Conservation (phyloP, 1,140 invertebrate genomes). For the Reticulitermes speratus region DNA sequence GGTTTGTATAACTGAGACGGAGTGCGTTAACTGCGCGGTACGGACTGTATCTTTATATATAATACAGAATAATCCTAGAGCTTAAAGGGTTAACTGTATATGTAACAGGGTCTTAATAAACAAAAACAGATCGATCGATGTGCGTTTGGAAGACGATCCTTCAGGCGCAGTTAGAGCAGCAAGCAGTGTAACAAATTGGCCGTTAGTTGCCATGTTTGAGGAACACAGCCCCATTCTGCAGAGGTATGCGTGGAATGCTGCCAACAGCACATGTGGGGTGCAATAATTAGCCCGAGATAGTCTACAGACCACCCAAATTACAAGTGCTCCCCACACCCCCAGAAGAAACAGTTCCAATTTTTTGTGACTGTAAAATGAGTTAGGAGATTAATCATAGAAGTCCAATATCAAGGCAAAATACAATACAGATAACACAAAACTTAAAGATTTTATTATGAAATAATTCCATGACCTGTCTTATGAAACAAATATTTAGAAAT, state of each 20-base stretch:
- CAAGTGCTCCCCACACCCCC: background rate
- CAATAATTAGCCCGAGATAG: background rate
- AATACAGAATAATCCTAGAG: too few relatives aligned
- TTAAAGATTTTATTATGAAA: too few relatives aligned
- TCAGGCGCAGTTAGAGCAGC: background rate
- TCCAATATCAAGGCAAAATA: background rate
- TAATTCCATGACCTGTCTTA: too few relatives aligned
- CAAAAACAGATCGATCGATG: conserved; percentile 12
- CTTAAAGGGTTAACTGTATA: background rate
- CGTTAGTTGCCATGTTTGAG: background rate
- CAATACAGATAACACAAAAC: too few relatives aligned
- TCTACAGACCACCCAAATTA: background rate
- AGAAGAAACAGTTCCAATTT: background rate
- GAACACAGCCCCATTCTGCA: background rate
- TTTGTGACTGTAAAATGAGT: background rate
- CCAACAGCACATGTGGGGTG: conserved; percentile 1
- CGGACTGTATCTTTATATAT: too few relatives aligned
- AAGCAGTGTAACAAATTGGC: conserved; percentile 13
- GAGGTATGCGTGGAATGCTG: background rate
- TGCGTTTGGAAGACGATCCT: background rate
- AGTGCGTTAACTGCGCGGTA: too few relatives aligned
- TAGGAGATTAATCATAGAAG: background rate
- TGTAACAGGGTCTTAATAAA: background rate
- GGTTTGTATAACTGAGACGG: too few relatives aligned
- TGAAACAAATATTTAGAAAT: too few relatives aligned